Base-by-base conservation (phyloP, 2,797 vertebrate species). In the Clarias platycephalus region DNA sequence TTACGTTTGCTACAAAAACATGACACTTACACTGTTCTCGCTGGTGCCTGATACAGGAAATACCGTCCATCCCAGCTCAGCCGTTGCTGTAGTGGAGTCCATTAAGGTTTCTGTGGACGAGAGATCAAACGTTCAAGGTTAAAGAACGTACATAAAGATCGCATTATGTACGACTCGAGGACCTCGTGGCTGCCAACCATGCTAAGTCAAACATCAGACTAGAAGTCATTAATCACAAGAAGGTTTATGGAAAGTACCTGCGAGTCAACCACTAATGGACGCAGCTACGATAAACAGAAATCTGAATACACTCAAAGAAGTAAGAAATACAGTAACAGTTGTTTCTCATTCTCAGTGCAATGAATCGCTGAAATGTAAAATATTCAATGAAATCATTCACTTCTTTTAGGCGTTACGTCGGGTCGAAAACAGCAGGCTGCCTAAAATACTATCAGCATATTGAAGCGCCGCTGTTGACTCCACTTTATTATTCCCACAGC, bases 41-140 rank as follows among this genome's bases (percentile, higher is more conserved):
- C 97, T 98, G 68, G 98, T 95, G 93, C 97, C 97, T 0, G 97
- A 98, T 0, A 97, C 93, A 84, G 97, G 98, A 91, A 97, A 96
- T 83, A 98, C 98, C 0, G 95, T 99, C 98, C 98, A 99, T 90
- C 98, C 98, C 82, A 99, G 95, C 93, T 99, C 98, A 1, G 98
- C 98, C 0, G 98, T 99, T 0, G 98, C 98, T 0, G 98, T 99
- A 9, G 98, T 99, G 85, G 98, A 99, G 89, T 99, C 98, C 98
- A 99, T 99, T 91, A 99, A 93, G 0, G 95, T 99, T 94, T 99
- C 98, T 99, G 96, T 81, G 89, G 91, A 90, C 91, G 87, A 44
- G 79, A 92, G 83, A 60, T 88, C 64, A 82, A 88, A 82, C 2
- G 87, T 66, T 90, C 28, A 82, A 44, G n/a, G 53, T 24, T 86